Base-by-base conservation (phyloP, 2,113 vertebrate species). In the Pteronura brasiliensis region DNA sequence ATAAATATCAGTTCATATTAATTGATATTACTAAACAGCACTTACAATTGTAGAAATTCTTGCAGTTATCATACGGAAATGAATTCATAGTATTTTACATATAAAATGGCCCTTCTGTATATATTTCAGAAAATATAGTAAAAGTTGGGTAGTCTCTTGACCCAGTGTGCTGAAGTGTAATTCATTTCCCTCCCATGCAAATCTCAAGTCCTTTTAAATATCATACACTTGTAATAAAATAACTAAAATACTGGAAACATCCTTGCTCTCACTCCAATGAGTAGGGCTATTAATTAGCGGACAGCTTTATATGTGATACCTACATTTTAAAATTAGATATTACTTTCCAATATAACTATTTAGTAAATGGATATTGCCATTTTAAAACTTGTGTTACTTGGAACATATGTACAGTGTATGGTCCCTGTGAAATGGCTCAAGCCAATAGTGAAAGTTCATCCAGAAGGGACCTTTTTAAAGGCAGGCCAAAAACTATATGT, bases 381-480 rank as follows among this genome's bases (percentile, higher is more conserved):
- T 95, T 55, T 95, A 81, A 93, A 93, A 63, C 31, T 93, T 1
- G 0, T 71, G 21, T 93, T 88, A 61, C 31, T 76, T 96, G 91
- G 55, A 96, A 42, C 4, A 5, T 55, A 55, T 29, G 34, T n/a
- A 55, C 4, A 61, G 25, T 21, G 4, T 67, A 82, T 84, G 2
- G 23, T 89, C 18, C 92, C 86, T 59, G 76, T 39, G 57, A 97
- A 96, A 94, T 93, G 85, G 44, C 27, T 96, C 77, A 96, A 61
- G 69, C 18, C 34, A 90, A 44, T 3, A 63, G 11, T 79, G 82
- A 96, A 93, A 80, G 36, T 5, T 61, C 0, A 0, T 61, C 77
- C 86, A 88, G 52, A 97, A 97, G 34, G 55, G 47, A 72, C 14
- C 25, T 49, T 84, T 92, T 83, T 44, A 17, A 95, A 61, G 59